A percentile compares a stretch with the other conserved stretches of the same genome.
phyloP scores from a whole-genome alignment of 1,140 invertebrate genomes.

The Neuroterus valhalla region DNA sequence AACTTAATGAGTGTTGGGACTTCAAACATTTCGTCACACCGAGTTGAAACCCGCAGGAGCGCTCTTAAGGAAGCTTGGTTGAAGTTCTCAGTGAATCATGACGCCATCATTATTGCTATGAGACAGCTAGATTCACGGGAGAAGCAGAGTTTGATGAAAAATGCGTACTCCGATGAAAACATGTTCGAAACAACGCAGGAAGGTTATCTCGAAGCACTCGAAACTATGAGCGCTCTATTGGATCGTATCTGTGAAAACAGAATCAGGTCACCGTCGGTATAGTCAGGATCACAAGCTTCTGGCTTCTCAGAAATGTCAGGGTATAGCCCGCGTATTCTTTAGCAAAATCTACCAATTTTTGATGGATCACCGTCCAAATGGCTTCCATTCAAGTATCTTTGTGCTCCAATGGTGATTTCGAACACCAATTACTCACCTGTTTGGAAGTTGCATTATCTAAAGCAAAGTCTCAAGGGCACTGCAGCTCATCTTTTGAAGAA shows the following conservation, averaged over 20 bases:
- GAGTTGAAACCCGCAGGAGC: neutral
- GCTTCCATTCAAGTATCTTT: slow-evolving; percentile 41
- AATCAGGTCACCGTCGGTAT: neutral
- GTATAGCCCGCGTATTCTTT: neutral
- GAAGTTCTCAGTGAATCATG: slow-evolving; percentile 31
- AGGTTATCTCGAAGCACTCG: neutral
- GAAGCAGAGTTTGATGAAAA: neutral
- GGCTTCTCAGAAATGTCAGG: too few species aligned
- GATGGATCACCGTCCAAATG: slow-evolving; percentile 26
- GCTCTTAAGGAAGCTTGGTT: slow-evolving; percentile 16
- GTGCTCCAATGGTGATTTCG: slow-evolving; percentile 35
- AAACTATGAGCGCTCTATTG: neutral
- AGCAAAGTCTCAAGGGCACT: slow-evolving; percentile 30
- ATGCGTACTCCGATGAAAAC: neutral
- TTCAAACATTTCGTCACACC: neutral
- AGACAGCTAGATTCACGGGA: neutral
- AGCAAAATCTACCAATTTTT: neutral
- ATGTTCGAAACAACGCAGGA: neutral
- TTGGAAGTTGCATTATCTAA: slow-evolving; percentile 47
- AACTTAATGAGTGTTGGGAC: too few species aligned
- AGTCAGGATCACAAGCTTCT: neutral
- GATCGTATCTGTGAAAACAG: neutral
- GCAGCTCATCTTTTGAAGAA: slow-evolving; percentile 41
- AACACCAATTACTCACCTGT: slow-evolving; percentile 33
- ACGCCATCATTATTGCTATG: too few species aligned